Base-by-base conservation (phyloP, 2,888 invertebrate species). In the Pristionchus mayeri region DNA sequence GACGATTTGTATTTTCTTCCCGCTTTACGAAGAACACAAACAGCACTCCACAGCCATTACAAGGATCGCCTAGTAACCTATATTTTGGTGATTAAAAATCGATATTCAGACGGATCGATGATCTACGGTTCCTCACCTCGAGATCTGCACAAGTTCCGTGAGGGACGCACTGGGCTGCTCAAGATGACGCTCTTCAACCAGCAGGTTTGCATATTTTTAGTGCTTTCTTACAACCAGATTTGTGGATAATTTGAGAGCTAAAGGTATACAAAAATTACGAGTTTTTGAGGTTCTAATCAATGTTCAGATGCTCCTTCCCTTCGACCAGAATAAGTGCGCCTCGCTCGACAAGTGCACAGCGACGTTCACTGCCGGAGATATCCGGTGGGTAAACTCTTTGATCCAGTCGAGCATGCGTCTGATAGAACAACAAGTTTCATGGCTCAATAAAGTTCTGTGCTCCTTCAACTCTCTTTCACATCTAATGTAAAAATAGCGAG, bases 101-200 rank as follows among this genome's bases (percentile, higher is more conserved):
- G 27, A 9, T 54, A 40, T 78, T 18, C 50, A 78, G 81, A 82
- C 48, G 81, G 81, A 0, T 98, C 98, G 21, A 97, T 97, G 94
- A 96, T 99, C 0, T 99, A 99, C 93, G 98, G 98, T 6, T 98
- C 85, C 92, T 96, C 89, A 16, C 86, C 87, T 16, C 85, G 88
- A 50, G 92, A 92, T 86, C 86, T 91, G 71, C 89, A 88, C 88
- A 92, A 92, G 82, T 92, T 92, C 87, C 88, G 92, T 76, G 91
- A 92, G 67, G 92, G 92, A 2, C 85, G 89, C 40, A 91, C 91
- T 34, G 92, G 91, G 27, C 88, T 90, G 52, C 84, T 90, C 84
- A 87, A 87, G 60, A 86, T 88, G 79, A 88, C 87, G 11, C 84
- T 85, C 0, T 89, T 90, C 86, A 89, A 89, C 80, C 87, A 89